Evolutionary conservation across 1,140 invertebrate species (phyloP).

Genomic region (Penaeus vannamei): DNA sequence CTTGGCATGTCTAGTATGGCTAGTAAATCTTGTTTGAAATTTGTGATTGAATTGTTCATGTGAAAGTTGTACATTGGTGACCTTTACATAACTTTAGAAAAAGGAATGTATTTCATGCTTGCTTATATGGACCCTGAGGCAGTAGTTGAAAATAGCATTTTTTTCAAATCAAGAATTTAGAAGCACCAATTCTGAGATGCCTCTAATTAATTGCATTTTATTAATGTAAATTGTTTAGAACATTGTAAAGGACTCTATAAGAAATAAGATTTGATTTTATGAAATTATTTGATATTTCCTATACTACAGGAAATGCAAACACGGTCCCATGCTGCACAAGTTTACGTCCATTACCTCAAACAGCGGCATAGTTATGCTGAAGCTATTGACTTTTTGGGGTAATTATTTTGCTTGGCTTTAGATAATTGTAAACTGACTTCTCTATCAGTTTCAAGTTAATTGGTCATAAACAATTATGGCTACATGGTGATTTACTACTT

Average conservation of each 20-base stretch:
- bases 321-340: slow-evolving; percentile 33
- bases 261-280: not conserved
- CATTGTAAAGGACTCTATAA: too few relatives aligned
- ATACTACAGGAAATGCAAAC: slow-evolving; percentile 50
- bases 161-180: too few relatives aligned
- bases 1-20: too few relatives aligned
- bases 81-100: too few relatives aligned
- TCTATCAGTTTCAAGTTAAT: not conserved
- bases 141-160: too few relatives aligned
- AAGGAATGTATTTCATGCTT: too few relatives aligned
- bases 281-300: not conserved
- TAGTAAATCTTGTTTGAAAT: too few relatives aligned
- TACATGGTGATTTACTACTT: not conserved
- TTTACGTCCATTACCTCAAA: slow-evolving; percentile 55
- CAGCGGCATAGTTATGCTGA: slow-evolving; percentile 49
- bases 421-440: not conserved
- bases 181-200: too few relatives aligned
- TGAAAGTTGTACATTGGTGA: too few relatives aligned
- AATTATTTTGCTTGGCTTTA: slow-evolving; percentile 18
- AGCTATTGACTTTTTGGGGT: slow-evolving; percentile 59
- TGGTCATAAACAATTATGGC: not conserved
- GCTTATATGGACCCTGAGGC: too few relatives aligned
- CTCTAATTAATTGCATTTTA: not conserved
- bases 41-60: too few relatives aligned
- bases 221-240: too few relatives aligned